Conservation (phyloP, 2,113 vertebrate genomes). For the Phoxinus phoxinus region DNA sequence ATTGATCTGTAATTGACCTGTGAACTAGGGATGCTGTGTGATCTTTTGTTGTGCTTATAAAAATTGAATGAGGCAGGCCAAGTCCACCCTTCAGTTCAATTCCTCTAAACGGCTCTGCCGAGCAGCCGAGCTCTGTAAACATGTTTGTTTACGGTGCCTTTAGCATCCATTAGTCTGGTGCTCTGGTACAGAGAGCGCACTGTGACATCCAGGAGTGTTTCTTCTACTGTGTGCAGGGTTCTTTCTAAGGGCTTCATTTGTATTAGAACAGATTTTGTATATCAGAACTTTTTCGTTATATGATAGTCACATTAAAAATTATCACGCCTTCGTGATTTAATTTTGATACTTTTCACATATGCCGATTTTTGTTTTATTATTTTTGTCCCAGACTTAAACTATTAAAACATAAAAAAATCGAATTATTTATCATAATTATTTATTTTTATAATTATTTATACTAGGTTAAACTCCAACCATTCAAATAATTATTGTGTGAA, state of each 20-base stretch:
- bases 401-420: neutral
- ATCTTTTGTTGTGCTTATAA: slow-evolving; percentile 3
- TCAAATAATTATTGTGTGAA: too few species aligned
- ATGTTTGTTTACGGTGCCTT: neutral
- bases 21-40: slow-evolving; percentile 2
- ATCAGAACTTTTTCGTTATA: neutral
- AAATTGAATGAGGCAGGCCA: neutral
- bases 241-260: neutral
- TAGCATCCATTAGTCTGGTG: neutral
- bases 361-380: neutral
- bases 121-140: neutral
- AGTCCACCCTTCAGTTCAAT: neutral
- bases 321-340: neutral
- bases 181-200: neutral
- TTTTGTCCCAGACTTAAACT: neutral
- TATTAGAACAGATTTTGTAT: neutral
- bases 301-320: neutral
- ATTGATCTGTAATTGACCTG: slow-evolving; percentile 20
- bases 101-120: neutral
- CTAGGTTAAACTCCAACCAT: too few species aligned
- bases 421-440: too few species aligned
- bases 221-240: neutral
- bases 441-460: too few species aligned
- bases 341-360: neutral
- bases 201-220: neutral